Evolutionary conservation across 2,797 vertebrate species (phyloP), one percentile per base, ranked within the genome.

Genomic region (Morus bassanus): DNA sequence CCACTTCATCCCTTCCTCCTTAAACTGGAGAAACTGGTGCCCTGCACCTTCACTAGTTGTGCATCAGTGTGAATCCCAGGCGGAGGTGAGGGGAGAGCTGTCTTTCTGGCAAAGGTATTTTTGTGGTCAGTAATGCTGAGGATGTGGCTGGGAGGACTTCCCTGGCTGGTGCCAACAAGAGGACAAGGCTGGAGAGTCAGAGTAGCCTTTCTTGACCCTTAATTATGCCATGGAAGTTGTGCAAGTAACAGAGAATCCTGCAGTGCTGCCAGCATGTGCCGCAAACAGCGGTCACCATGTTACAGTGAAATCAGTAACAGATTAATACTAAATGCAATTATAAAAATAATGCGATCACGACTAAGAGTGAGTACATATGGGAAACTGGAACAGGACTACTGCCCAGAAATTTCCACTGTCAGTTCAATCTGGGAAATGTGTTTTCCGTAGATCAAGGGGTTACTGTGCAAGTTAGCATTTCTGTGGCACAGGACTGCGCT

Each of bases 221-320:
- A 23, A 13, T 46, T 37, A 11, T 18, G 7, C 56, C 27, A 5
- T 43, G 31, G 61, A 64, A 48, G 15, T 24, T 54, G 23, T 16
- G 35, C n/a, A 46, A 70, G 53, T 61, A 25, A 13, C 3, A 3
- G 18, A 18, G 37, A 51, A 23, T 10, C 50, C 48, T 0, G 3
- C 4, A 2, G 11, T 11, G 37, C 46, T 63, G 18, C 56, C 54
- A 48, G 51, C 4, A 2, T 3, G 7, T 0, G 7, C 48, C 9
- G 1, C 48, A 39, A 39, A 16, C 2, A n/a, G n/a, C 1, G 0
- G 19, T 41, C 45, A 27, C 39, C 2, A 2, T 4, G 22, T 67
- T 18, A 27, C 0, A 2, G 83, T 18, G 53, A 6, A 53, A n/a
- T 18, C 37, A 5, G 48, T 19, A 50, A 56, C 0, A 2, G 63